phyloP scores from a whole-genome alignment of 2,113 vertebrate genomes.

The Oncorhynchus mykiss region DNA sequence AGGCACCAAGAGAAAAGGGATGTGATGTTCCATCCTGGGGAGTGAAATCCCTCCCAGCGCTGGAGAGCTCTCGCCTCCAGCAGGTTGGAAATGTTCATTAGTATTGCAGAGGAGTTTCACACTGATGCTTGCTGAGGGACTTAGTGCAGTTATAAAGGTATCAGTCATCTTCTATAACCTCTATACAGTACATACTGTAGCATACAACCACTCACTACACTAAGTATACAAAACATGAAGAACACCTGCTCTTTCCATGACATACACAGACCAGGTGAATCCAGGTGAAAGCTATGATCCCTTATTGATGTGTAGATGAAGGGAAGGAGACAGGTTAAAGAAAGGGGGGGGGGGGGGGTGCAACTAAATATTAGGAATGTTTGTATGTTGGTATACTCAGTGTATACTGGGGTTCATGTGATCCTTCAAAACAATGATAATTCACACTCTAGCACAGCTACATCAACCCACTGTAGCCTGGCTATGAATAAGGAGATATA shows the following conservation, averaged over 20 bases:
- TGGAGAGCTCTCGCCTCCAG: neutral
- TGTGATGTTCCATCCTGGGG: neutral
- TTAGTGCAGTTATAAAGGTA: slow-evolving; percentile 4
- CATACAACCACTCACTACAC: neutral
- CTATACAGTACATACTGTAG: neutral
- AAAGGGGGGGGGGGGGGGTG: too few species aligned
- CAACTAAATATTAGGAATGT: too few species aligned
- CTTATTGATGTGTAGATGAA: too few species aligned
- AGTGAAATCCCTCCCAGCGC: neutral
- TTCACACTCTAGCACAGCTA: neutral
- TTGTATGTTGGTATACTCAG: too few species aligned
- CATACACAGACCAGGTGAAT: too few species aligned
- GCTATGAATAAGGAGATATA: neutral
- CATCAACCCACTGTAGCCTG: neutral
- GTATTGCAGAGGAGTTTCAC: slow-evolving; percentile 1
- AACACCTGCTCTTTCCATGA: too few species aligned
- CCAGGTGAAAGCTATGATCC: too few species aligned
- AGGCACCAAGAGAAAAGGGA: neutral
- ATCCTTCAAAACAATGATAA: neutral
- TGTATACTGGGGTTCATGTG: neutral
- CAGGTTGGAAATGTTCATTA: neutral
- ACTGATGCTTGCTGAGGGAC: neutral
- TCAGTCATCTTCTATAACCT: neutral
- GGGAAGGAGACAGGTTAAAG: too few species aligned
- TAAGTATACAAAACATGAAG: too few species aligned